Percentiles rank a stretch among this genome's conserved stretches.
phyloP scores from a whole-genome alignment of 2,888 invertebrate genomes.

The Dermolepida albohirtum region DNA sequence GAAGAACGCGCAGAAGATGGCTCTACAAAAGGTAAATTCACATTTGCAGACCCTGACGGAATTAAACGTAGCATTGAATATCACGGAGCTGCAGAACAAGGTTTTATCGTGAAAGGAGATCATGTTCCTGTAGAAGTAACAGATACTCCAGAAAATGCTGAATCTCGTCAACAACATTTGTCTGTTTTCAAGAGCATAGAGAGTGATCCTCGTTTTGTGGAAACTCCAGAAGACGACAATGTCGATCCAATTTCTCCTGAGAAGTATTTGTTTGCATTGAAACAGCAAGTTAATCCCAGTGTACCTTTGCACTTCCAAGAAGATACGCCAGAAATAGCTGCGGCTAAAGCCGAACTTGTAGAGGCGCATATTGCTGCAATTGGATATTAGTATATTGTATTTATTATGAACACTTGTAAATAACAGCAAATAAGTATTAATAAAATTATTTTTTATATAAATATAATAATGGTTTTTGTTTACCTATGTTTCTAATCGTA shows the following conservation, averaged over 20 bases:
- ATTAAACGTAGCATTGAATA: conserved; percentile 45
- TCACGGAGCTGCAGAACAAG: conserved; percentile 48
- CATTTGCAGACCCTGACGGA: conserved; percentile 51
- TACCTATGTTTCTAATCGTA: too few relatives aligned
- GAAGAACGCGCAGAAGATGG: conserved; percentile 50
- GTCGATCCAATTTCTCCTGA: conserved; percentile 36
- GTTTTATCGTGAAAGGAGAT: conserved; percentile 47
- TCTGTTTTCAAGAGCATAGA: conserved; percentile 36
- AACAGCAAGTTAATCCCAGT: conserved; percentile 23
- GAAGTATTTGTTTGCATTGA: conserved; percentile 20
- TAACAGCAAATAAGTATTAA: not conserved
- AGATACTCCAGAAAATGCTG: conserved; percentile 54
- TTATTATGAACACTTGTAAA: conserved; percentile 4
- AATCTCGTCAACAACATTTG: conserved; percentile 50
- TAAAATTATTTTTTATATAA: not conserved
- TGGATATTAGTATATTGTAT: conserved; percentile 15
- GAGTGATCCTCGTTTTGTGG: conserved; percentile 39
- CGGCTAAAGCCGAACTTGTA: conserved; percentile 49
- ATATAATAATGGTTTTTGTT: too few relatives aligned
- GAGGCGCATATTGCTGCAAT: conserved; percentile 45
- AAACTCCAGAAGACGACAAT: conserved; percentile 32
- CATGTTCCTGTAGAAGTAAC: conserved; percentile 49
- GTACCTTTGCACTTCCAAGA: conserved; percentile 39
- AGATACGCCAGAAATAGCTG: conserved; percentile 52
- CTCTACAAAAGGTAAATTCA: conserved; percentile 48